A percentile compares a stretch with the other conserved stretches of the same genome.
Evolutionary conservation across 2,797 vertebrate species (phyloP).

Genomic region (Protosalanx chinensis): DNA sequence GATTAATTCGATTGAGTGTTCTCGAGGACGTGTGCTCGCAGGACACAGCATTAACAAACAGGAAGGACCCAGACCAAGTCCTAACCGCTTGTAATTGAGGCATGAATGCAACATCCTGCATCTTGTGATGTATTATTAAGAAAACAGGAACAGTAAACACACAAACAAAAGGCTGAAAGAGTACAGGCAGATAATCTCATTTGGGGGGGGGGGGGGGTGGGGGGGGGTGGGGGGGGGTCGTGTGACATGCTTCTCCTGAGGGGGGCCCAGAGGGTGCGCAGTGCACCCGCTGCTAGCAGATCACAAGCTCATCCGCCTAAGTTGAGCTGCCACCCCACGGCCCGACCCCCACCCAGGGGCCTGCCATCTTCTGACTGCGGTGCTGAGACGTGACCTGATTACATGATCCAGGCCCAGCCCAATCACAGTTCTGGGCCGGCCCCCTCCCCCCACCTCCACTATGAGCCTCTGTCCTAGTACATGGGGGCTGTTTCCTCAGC

Average conservation of each 20-base stretch:
- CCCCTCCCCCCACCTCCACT: neutral
- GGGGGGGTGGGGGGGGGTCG: too few species aligned
- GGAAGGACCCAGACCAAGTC: constrained; percentile 17
- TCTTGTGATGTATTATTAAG: constrained; percentile 52
- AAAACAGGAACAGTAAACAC: constrained; percentile 35
- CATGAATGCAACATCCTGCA: neutral
- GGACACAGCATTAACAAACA: neutral
- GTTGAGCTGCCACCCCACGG: constrained; percentile 22
- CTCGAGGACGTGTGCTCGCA: too few species aligned
- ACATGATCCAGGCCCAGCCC: constrained; percentile 48
- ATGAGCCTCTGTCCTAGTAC: neutral
- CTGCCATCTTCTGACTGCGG: constrained; percentile 21
- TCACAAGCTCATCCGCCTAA: constrained; percentile 46
- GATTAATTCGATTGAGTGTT: too few species aligned
- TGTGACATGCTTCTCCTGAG: constrained; percentile 48
- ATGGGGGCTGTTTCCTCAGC: neutral
- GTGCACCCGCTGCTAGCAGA: constrained; percentile 26
- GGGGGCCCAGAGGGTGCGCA: constrained; percentile 23
- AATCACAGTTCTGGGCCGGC: neutral
- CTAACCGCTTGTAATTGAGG: constrained; percentile 2
- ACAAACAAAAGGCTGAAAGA: constrained; percentile 33
- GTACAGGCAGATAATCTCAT: constrained; percentile 51
- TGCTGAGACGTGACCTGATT: constrained; percentile 32
- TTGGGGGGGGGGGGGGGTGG: constrained; percentile 19
- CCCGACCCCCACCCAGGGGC: constrained; percentile 10